These are phyloP conservation scores for Acrobasis consociella DNA, from an alignment of 2,888 invertebrate species.

Conservation along the genomic window DNA sequence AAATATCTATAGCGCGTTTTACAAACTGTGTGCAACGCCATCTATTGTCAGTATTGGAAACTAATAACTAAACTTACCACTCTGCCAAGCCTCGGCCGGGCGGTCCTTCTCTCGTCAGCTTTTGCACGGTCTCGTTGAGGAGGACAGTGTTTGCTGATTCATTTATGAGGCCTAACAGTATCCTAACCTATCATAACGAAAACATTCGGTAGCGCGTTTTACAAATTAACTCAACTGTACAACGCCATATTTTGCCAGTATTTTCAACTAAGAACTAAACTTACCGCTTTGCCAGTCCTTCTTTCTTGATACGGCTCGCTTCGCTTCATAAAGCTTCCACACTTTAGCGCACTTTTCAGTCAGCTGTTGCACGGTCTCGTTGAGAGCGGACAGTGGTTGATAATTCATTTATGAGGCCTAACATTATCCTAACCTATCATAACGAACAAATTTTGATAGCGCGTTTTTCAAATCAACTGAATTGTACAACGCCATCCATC, in stretches of 20 bases:
- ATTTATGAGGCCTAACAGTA: slow-evolving; percentile 52
- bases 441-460: too few relatives aligned
- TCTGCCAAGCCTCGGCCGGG: slow-evolving; percentile 46
- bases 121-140: slow-evolving; percentile 86
- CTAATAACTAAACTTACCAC: neutral
- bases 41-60: too few relatives aligned
- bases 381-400: slow-evolving; percentile 88
- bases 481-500: too few relatives aligned
- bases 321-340: slow-evolving; percentile 83
- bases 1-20: too few relatives aligned
- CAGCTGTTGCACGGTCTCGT: slow-evolving; percentile 85
- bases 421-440: too few relatives aligned
- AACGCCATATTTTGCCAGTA: too few relatives aligned
- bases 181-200: too few relatives aligned
- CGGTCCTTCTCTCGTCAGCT: slow-evolving; percentile 86
- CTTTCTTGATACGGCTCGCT: slow-evolving; percentile 62
- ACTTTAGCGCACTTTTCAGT: slow-evolving; percentile 83
- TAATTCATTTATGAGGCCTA: slow-evolving; percentile 82
- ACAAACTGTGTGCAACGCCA: too few relatives aligned
- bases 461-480: too few relatives aligned
- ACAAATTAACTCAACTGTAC: too few relatives aligned
- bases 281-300: slow-evolving; percentile 40
- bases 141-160: slow-evolving; percentile 89
- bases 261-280: neutral
- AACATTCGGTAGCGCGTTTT: too few relatives aligned